Conservation (phyloP, 2,797 vertebrate genomes). For the Lagorchestes hirsutus region DNA sequence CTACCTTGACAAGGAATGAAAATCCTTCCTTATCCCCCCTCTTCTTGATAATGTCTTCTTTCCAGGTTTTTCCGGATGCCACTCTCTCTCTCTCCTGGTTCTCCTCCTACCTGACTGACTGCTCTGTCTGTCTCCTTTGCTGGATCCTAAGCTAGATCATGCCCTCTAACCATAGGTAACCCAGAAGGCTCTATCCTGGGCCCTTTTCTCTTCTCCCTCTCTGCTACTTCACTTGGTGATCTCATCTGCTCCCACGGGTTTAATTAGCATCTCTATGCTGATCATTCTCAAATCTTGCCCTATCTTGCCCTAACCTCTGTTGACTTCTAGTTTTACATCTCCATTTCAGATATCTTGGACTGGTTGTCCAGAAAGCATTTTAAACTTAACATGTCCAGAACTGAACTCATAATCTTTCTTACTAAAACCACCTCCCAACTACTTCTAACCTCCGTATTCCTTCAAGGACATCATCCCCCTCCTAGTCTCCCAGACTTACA, state of each 20-base stretch:
- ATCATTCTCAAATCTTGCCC: not conserved
- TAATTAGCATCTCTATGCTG: not conserved
- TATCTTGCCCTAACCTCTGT: not conserved
- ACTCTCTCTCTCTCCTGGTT: not conserved
- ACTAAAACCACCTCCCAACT: not conserved
- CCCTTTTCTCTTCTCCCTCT: not conserved
- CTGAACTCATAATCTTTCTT: not conserved
- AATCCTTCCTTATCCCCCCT: not conserved
- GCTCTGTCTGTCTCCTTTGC: not conserved
- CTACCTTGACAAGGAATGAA: not conserved
- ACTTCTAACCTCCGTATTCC: not conserved
- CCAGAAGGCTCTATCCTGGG: not conserved
- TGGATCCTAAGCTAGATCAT: not conserved
- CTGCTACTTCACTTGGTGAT: not conserved
- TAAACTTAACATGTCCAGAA: not conserved
- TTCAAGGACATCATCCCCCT: not conserved
- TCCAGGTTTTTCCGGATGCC: not conserved
- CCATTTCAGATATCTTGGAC: not conserved
- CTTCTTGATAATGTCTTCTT: not conserved
- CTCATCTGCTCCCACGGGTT: not conserved
- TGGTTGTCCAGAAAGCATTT: not conserved
- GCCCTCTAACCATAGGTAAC: not conserved
- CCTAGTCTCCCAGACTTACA: not conserved
- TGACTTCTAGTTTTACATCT: not conserved
- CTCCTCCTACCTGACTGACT: not conserved